Evolutionary conservation across 2,888 invertebrate genomes (phyloP).

Genomic region (Helobdella robusta): DNA sequence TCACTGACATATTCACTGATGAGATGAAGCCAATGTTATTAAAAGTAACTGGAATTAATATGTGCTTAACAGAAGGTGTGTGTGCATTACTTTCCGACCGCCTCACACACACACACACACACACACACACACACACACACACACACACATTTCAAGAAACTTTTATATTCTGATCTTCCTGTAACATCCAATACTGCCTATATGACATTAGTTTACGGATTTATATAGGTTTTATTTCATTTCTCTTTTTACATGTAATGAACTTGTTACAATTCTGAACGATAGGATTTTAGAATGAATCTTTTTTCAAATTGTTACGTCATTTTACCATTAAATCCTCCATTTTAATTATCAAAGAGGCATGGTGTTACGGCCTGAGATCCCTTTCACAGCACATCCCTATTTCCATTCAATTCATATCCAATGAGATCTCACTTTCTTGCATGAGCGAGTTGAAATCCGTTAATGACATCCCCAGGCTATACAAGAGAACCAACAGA

Average conservation of each 20-base stretch:
- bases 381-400: conserved; percentile 37
- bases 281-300: no score
- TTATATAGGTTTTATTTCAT: no score
- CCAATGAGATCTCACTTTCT: conserved; percentile 42
- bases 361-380: conserved; percentile 17
- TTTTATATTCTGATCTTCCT: no score
- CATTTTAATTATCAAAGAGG: neutral
- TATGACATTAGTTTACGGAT: no score
- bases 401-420: conserved; percentile 40
- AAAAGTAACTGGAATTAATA: neutral
- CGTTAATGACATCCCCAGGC: conserved; percentile 81
- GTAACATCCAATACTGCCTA: no score
- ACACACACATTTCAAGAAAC: no score
- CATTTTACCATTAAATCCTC: neutral
- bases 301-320: no score
- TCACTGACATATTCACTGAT: neutral
- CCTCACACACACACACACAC: conserved; percentile 9
- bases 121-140: conserved; percentile 9
- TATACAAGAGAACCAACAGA: conserved; percentile 82
- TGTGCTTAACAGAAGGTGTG: neutral
- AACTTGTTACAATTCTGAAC: no score
- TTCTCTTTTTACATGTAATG: no score
- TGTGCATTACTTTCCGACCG: neutral
- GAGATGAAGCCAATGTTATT: neutral
- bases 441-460: conserved; percentile 45